These are phyloP conservation scores for Zoroaster sp. DNA, from an alignment of 53 echinoderm and acorn worm species.

Conservation along the genomic window DNA sequence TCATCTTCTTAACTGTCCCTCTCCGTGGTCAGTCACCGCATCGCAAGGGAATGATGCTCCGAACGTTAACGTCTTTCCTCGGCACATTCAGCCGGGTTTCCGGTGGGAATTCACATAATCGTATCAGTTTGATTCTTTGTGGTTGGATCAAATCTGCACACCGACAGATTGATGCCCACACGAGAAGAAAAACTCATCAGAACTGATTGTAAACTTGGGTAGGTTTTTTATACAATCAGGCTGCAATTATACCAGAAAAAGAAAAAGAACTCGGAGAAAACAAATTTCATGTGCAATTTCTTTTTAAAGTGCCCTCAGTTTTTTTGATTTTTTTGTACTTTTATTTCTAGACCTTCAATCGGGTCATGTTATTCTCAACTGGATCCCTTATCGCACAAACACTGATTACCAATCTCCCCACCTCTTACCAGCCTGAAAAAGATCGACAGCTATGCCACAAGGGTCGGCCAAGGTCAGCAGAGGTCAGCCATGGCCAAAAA, in stretches of 20 bases:
- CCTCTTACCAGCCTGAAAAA: background rate
- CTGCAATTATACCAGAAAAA: background rate
- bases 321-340: background rate
- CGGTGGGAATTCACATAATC: constrained; percentile 4
- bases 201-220: background rate
- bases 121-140: background rate
- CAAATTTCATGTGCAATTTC: background rate
- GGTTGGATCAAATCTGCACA: background rate
- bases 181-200: background rate
- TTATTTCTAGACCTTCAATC: background rate
- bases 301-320: background rate
- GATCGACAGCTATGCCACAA: background rate
- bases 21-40: background rate
- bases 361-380: background rate
- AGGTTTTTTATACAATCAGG: background rate
- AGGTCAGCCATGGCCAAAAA: background rate
- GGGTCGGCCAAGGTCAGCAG: background rate
- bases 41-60: background rate
- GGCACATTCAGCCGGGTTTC: background rate
- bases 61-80: constrained; percentile 13
- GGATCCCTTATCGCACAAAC: background rate
- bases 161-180: background rate
- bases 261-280: background rate
- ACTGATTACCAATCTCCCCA: background rate
- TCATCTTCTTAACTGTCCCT: background rate